Base-by-base conservation (phyloP, 2,113 vertebrate genomes). In the Albula goreensis region DNA sequence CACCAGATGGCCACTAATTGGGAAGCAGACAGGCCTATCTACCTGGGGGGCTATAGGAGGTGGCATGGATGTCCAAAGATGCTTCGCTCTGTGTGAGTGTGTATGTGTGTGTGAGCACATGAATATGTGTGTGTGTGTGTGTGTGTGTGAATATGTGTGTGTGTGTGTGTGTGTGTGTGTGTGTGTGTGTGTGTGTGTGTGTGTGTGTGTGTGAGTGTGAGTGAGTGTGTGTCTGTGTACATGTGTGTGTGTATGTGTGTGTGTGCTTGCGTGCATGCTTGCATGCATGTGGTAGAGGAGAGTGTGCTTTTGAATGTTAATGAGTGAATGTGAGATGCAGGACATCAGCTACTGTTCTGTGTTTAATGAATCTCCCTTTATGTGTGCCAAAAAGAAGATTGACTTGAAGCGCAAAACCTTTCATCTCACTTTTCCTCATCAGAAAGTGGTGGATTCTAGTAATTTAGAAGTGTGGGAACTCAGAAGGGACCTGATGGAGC, bases 1-100 rank as follows among this genome's bases (percentile, higher is more conserved):
- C 89, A 90, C 87, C 93, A 95, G 93, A 94, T 95, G 94, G 92
- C 87, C 84, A 81, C 85, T 85, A 85, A 80, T 85, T 85, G 80
- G 70, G 85, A 83, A 74, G 85, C 85, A 86, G 85, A 86, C 70
- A 86, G 50, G 60, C 85, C 70, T 49, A 82, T 78, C 80, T 77
- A 78, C 57, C 25, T 53, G 81, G 85, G 60, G 66, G 60, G 78
- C n/a, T 10, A 52, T 57, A 12, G 80, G 50, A 52, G 80, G 56
- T 63, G 77, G 56, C 52, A 8, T 9, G 48, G 41, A 48, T 74
- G 70, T 74, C n/a, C 70, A 74, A 48, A 19, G 57, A 31, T 13
- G 31, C 41, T 17, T 70, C 74, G 9, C 48, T 49, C 19, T 84
- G 10, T 85, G 19, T 50, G 49, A 17, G 49, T 77, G 49, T 50